Conservation (phyloP, 2,888 invertebrate genomes). For the Nomada ferruginata region DNA sequence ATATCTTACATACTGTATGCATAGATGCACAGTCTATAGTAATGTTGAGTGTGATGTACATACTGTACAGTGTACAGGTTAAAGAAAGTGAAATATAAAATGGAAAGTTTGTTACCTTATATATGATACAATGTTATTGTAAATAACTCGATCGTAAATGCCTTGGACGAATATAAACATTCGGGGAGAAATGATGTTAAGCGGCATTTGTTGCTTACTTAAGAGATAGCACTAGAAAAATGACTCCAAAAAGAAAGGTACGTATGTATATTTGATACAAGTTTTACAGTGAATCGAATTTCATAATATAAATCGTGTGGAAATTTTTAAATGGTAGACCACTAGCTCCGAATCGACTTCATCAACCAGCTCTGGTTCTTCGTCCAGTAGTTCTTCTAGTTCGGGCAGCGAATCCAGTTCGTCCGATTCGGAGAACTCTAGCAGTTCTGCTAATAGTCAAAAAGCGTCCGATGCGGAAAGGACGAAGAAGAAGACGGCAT, state of each 20-base stretch:
- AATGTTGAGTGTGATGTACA: neutral
- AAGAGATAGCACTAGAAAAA: constrained; percentile 64
- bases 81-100: neutral
- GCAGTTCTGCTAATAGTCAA: constrained; percentile 80
- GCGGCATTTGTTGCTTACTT: constrained; percentile 4
- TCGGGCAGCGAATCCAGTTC: constrained; percentile 83
- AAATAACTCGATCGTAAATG: constrained; percentile 29
- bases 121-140: neutral
- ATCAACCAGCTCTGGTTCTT: constrained; percentile 80
- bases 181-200: constrained; percentile 54
- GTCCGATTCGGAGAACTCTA: constrained; percentile 82
- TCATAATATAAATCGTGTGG: constrained; percentile 9
- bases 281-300: constrained; percentile 40
- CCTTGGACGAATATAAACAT: constrained; percentile 6
- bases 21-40: too few relatives aligned
- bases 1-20: too few relatives aligned
- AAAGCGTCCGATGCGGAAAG: constrained; percentile 80
- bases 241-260: constrained; percentile 83
- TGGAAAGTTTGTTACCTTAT: constrained; percentile 12
- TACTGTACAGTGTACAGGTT: too few relatives aligned
- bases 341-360: constrained; percentile 83
- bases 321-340: constrained; percentile 69
- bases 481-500: constrained; percentile 76
- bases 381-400: constrained; percentile 82
- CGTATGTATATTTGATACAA: constrained; percentile 52